Evolutionary conservation across 2,113 vertebrate genomes (phyloP).

Genomic region (Phyllostomus discolor): DNA sequence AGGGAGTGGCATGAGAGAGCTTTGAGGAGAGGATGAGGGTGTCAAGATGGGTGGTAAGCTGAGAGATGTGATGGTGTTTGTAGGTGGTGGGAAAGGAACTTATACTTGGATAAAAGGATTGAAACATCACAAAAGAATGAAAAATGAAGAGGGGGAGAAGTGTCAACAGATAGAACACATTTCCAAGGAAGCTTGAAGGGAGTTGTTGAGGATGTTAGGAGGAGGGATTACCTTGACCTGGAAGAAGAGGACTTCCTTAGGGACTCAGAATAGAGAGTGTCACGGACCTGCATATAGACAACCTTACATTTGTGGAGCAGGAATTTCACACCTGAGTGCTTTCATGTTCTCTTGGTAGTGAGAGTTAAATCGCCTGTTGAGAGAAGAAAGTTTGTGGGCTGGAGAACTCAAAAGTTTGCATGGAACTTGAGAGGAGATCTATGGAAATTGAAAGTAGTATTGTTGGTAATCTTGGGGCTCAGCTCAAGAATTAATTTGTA

Average conservation of each 20-base stretch:
- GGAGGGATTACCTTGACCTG: background rate
- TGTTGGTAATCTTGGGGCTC: background rate
- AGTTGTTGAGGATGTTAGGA: background rate
- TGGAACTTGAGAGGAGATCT: background rate
- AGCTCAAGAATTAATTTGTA: background rate
- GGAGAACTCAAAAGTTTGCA: background rate
- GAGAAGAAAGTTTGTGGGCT: background rate
- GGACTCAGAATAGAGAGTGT: background rate
- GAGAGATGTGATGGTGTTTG: background rate
- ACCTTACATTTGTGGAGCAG: background rate
- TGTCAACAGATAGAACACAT: background rate
- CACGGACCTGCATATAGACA: background rate
- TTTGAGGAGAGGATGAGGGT: background rate
- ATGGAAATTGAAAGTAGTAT: background rate
- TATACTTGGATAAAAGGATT: background rate
- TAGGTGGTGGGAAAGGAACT: background rate
- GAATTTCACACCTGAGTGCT: background rate
- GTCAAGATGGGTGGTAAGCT: background rate
- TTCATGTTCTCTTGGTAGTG: background rate
- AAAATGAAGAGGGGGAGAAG: background rate
- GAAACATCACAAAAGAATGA: background rate
- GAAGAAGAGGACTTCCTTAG: background rate
- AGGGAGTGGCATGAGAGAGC: background rate
- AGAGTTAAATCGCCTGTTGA: background rate
- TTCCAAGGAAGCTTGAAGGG: background rate